A percentile compares a stretch with the other conserved stretches of the same genome.
phyloP scores from a whole-genome alignment of 2,797 vertebrate genomes.

The Acridotheres tristis region DNA sequence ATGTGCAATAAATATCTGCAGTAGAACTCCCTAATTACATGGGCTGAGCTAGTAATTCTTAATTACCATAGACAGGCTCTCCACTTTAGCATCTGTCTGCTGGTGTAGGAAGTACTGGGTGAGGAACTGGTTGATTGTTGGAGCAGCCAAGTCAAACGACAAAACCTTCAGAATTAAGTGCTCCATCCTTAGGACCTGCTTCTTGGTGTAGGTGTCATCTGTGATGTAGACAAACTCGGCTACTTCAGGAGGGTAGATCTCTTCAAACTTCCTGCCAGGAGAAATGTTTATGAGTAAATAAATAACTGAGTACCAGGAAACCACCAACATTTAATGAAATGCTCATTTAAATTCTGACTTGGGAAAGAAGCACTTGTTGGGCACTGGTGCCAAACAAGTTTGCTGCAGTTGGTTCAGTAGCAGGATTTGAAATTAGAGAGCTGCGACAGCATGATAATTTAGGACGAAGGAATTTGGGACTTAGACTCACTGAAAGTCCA shows the following conservation, averaged over 20 bases:
- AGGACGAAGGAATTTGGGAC: background rate
- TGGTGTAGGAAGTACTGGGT: slow-evolving; percentile 90
- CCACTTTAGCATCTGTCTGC: slow-evolving; percentile 80
- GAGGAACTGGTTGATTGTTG: slow-evolving; percentile 96
- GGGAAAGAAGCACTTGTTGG: background rate
- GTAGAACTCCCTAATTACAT: background rate
- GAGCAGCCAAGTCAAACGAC: slow-evolving; percentile 94
- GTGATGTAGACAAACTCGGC: slow-evolving; percentile 99
- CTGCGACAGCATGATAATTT: background rate
- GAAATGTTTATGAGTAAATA: background rate
- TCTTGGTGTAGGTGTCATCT: slow-evolving; percentile 98
- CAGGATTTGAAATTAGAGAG: background rate
- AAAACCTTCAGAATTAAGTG: slow-evolving; percentile 97
- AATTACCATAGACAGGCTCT: slow-evolving; percentile 92
- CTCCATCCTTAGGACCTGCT: slow-evolving; percentile 98
- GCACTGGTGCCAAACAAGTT: background rate
- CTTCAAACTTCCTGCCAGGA: slow-evolving; percentile 92
- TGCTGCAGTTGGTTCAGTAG: background rate
- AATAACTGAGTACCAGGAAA: background rate
- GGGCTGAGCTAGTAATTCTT: background rate
- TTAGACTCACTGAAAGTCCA: background rate
- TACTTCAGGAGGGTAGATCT: slow-evolving; percentile 98
- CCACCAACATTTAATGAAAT: background rate
- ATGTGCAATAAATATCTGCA: background rate
- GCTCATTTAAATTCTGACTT: background rate